Percentiles rank a stretch among this genome's conserved stretches.
phyloP scores from a whole-genome alignment of 2,888 invertebrate genomes.

The Chalcis sispes region DNA sequence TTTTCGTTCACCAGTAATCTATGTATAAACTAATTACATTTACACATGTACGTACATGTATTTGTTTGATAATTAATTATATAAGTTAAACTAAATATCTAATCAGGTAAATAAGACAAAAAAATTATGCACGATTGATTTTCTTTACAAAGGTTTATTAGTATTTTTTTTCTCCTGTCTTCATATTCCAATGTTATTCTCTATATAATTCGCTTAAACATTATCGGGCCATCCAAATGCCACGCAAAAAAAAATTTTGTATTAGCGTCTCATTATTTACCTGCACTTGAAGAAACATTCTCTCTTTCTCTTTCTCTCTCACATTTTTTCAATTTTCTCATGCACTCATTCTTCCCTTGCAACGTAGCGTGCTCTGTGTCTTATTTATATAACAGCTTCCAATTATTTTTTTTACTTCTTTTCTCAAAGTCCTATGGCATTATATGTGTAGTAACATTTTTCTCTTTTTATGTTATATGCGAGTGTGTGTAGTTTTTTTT shows the following conservation, averaged over 20 bases:
- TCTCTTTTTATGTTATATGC: constrained; percentile 26
- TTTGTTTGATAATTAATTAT: too few species aligned
- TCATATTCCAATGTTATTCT: constrained; percentile 44
- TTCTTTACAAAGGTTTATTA: constrained; percentile 53
- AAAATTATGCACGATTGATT: neutral
- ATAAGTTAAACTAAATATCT: too few species aligned
- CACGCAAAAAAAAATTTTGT: constrained; percentile 31
- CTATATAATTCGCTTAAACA: too few species aligned
- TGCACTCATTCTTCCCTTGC: constrained; percentile 10
- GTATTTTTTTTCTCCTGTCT: constrained; percentile 28
- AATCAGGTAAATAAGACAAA: too few species aligned
- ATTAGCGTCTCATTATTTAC: constrained; percentile 21
- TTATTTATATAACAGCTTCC: neutral
- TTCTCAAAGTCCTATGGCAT: constrained; percentile 29
- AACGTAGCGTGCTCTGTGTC: neutral
- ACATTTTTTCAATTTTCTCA: too few species aligned
- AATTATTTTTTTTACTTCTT: neutral
- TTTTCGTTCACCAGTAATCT: too few species aligned
- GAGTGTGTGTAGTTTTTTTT: constrained; percentile 25
- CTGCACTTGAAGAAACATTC: constrained; percentile 15
- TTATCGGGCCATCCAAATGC: too few species aligned
- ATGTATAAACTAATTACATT: too few species aligned
- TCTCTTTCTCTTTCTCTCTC: constrained; percentile 17
- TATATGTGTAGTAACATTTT: constrained; percentile 30
- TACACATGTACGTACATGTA: too few species aligned